These are phyloP conservation scores for Apotomis turbidana DNA, from an alignment of 2,888 invertebrate genomes.

Conservation along the genomic window DNA sequence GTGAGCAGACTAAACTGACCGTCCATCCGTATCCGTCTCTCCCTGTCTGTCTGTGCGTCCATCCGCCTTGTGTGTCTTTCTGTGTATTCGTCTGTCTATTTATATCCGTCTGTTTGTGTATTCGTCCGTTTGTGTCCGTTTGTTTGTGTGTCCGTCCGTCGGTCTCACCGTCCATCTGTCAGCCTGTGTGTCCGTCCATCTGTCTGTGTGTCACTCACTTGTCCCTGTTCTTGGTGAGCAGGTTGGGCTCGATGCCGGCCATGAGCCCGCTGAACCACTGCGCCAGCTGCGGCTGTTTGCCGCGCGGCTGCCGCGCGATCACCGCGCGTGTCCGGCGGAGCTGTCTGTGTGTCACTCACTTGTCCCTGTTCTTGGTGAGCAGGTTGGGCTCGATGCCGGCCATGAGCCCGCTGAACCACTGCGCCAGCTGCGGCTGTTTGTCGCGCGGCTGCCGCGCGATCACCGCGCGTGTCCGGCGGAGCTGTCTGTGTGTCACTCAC, in stretches of 20 bases:
- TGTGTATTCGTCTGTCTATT: no score
- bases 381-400: conserved; percentile 97
- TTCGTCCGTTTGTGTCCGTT: no score
- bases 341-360: conserved; percentile 12
- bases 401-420: conserved; percentile 98
- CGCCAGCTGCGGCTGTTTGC: conserved; percentile 95
- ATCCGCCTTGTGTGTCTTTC: no score
- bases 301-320: conserved; percentile 94
- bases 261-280: conserved; percentile 98
- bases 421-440: conserved; percentile 94
- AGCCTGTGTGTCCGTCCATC: no score
- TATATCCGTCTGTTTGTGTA: no score
- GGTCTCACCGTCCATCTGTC: no score
- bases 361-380: conserved; percentile 97
- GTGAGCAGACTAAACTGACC: no score
- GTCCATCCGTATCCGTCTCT: no score
- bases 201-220: conserved; percentile 54
- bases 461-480: conserved; percentile 90
- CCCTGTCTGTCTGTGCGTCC: no score
- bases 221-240: conserved; percentile 98
- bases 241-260: conserved; percentile 97
- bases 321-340: conserved; percentile 91
- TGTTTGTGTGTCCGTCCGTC: no score
- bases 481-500: conserved; percentile 66
- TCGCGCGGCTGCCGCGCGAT: conserved; percentile 96